Percentiles rank a stretch among this genome's conserved stretches.
These are phyloP conservation scores for Pteropus rufus DNA, from an alignment of 2,797 vertebrate species.

Conservation along the genomic window DNA sequence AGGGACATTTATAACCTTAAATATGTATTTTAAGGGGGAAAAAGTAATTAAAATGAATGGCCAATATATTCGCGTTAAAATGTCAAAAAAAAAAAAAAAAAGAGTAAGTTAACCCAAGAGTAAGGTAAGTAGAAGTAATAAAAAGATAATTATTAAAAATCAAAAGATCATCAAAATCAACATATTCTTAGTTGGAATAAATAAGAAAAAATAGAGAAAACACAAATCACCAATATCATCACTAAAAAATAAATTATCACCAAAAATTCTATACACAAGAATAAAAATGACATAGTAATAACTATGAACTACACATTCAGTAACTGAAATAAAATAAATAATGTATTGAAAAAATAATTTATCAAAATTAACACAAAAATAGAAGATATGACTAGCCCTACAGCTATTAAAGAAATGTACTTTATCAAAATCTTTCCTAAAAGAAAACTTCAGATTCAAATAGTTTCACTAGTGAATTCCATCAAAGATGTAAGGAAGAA, in stretches of 20 bases:
- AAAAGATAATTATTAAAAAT: not conserved
- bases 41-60: not conserved
- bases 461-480: not conserved
- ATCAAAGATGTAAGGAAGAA: not conserved
- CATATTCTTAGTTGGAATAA: too few relatives aligned
- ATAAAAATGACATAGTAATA: not conserved
- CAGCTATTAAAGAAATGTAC: not conserved
- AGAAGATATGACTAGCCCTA: not conserved
- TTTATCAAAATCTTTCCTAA: not conserved
- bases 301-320: not conserved
- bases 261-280: not conserved
- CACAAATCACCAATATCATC: not conserved
- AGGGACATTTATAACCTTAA: not conserved
- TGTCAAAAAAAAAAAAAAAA: not conserved
- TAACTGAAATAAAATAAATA: not conserved
- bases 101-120: not conserved
- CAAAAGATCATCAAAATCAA: not conserved
- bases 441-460: not conserved
- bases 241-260: not conserved
- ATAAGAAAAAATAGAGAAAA: not conserved
- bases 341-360: not conserved
- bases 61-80: not conserved
- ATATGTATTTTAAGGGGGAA: not conserved
- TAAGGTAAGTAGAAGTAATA: not conserved
- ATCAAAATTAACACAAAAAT: not conserved